Base-by-base conservation (phyloP, 1,140 invertebrate species). In the Acromyrmex heyeri region DNA sequence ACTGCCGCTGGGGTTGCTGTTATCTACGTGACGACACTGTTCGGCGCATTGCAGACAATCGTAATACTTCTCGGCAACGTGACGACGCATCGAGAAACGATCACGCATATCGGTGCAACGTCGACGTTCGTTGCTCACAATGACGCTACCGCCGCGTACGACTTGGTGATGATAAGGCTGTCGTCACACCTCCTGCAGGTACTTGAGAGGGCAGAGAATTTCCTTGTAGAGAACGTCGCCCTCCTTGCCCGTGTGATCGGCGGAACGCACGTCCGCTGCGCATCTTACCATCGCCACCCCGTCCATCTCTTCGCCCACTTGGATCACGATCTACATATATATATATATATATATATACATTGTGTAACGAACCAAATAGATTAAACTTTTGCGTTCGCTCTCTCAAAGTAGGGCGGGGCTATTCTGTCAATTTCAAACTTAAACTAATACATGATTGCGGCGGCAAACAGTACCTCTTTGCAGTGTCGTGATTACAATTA, bases 211-310 rank as follows among this genome's bases (percentile, higher is more conserved):
- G 94, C 97, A 99, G 1, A 95, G 91, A 30, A 91, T 93, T 88
- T 95, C 95, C 73, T 94, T 96, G 94, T 95, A 95, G 75, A 95
- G 94, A 53, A 95, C 96, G 96, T 97, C 97, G 96, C 97, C 97
- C 96, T 96, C 97, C 96, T 96, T 98, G 96, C 91, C 97, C 96
- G 61, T 97, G 93, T 89, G 97, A 96, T 95, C 97, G 97, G 92
- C 98, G 95, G 90, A 98, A 97, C 96, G 98, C 96, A 94, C 98
- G 97, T 96, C 98, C 97, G 95, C 98, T 96, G 76, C 98, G 82
- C 98, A 98, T n/a, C 98, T 96, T 62, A 99, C 98, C 96, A 98
- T 98, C 64, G 99, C 97, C 96, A 98, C 98, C 12, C 98, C 98
- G 91, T 99, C 98, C 0, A 98, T 95, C 92, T 99, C 98, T 88